Percentiles rank a stretch among this genome's conserved stretches.
These are phyloP conservation scores for Maccullochella peelii DNA, from an alignment of 2,113 vertebrate genomes.

Conservation along the genomic window DNA sequence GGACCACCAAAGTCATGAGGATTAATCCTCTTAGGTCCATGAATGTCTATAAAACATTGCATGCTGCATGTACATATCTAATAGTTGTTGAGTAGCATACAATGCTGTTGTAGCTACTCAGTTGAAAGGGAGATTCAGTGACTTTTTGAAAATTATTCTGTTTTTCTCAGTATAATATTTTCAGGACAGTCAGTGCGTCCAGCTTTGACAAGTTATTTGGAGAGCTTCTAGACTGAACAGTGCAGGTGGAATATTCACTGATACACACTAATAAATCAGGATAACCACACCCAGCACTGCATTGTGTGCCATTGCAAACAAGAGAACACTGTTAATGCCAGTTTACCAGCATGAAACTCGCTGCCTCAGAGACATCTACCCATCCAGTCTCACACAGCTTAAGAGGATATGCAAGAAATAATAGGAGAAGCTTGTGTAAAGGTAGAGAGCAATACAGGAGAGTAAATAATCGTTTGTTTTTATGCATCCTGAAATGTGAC, in stretches of 20 bases:
- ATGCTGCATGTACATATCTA: neutral
- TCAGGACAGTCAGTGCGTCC: neutral
- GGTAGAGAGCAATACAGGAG: neutral
- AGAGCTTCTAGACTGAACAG: neutral
- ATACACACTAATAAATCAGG: neutral
- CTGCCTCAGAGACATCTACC: too few species aligned
- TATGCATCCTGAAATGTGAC: neutral
- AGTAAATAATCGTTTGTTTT: neutral
- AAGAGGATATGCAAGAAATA: neutral
- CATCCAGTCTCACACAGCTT: neutral
- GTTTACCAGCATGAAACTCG: neutral
- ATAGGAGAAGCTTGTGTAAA: neutral
- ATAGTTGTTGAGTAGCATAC: neutral
- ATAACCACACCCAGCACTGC: neutral
- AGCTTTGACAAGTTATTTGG: too few species aligned
- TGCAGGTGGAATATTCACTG: neutral
- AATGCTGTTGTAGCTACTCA: too few species aligned
- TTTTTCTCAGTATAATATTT: too few species aligned
- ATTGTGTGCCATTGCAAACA: neutral
- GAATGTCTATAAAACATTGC: neutral
- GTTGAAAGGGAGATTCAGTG: too few species aligned
- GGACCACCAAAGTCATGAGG: neutral
- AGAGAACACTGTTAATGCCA: neutral
- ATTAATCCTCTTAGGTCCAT: neutral
- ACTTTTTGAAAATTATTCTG: too few species aligned